Conservation (phyloP, 2,797 vertebrate genomes). For the Eospalax fontanierii region DNA sequence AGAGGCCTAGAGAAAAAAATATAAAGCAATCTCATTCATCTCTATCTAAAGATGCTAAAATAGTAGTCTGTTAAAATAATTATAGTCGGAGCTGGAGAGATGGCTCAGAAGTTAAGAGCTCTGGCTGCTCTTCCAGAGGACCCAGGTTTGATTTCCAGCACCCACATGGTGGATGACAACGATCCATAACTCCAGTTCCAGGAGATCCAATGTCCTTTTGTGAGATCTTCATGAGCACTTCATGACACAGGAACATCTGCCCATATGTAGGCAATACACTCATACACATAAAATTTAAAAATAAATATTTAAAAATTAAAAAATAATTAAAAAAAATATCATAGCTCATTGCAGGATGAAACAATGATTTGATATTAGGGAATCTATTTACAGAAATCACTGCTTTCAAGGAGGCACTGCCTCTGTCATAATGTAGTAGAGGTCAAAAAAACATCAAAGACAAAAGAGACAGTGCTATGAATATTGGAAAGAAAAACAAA, state of each 20-base stretch:
- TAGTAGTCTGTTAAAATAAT: conserved; percentile 43
- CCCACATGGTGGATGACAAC: too few relatives aligned
- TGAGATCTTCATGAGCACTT: too few relatives aligned
- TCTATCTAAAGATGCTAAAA: conserved; percentile 37
- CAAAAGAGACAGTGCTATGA: not conserved
- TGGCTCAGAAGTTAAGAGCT: too few relatives aligned
- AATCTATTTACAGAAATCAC: conserved; percentile 32
- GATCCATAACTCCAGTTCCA: too few relatives aligned
- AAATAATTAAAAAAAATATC: conserved; percentile 27
- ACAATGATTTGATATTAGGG: conserved; percentile 36
- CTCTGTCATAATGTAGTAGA: not conserved
- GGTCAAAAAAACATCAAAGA: conserved; percentile 13
- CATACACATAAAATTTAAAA: too few relatives aligned
- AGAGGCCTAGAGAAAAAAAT: not conserved
- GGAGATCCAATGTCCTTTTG: too few relatives aligned
- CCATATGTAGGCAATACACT: too few relatives aligned
- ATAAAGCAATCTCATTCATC: not conserved
- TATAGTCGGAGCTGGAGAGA: not conserved
- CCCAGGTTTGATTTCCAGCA: too few relatives aligned
- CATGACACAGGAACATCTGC: too few relatives aligned
- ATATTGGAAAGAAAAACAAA: not conserved
- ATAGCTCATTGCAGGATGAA: not conserved
- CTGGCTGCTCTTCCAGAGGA: too few relatives aligned
- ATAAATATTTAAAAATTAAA: too few relatives aligned
- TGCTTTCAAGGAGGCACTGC: not conserved